Percentiles rank a stretch among this genome's conserved stretches.
These are phyloP conservation scores for Neotoma lepida DNA, from an alignment of 2,113 vertebrate species.

Conservation along the genomic window DNA sequence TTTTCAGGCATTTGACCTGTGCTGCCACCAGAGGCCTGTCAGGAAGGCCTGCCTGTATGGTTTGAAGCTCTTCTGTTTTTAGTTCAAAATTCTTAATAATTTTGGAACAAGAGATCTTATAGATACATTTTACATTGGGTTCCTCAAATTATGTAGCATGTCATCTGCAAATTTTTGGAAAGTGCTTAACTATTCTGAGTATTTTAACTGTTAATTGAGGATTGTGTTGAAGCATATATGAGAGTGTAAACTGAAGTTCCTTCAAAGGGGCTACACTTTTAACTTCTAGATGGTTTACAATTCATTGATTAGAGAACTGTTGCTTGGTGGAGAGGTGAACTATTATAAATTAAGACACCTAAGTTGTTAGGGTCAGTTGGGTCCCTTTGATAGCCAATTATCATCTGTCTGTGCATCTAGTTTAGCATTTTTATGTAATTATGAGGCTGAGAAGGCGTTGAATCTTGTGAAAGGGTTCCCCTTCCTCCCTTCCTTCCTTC, in stretches of 20 bases:
- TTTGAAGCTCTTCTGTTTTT: conserved; percentile 2
- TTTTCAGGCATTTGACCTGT: neutral
- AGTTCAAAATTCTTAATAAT: conserved; percentile 42
- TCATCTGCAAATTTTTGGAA: conserved; percentile 5
- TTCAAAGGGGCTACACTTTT: neutral
- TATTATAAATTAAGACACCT: neutral
- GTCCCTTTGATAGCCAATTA: neutral
- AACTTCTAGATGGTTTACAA: neutral
- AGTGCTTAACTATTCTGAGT: conserved; percentile 17
- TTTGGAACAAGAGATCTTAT: neutral
- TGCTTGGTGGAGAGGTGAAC: neutral
- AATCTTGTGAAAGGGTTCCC: neutral
- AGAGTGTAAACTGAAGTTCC: neutral
- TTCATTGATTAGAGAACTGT: neutral
- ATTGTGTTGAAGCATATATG: neutral
- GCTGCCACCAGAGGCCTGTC: neutral
- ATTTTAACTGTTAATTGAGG: conserved; percentile 2
- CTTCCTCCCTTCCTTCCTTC: neutral
- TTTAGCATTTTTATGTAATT: neutral
- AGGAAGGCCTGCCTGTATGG: neutral
- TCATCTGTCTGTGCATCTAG: neutral
- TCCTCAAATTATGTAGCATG: neutral
- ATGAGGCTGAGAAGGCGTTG: neutral
- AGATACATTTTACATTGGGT: neutral
- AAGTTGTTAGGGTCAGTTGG: neutral